Evolutionary conservation across 2,888 invertebrate genomes (phyloP).

Genomic region (Tetanocera ferruginea): DNA sequence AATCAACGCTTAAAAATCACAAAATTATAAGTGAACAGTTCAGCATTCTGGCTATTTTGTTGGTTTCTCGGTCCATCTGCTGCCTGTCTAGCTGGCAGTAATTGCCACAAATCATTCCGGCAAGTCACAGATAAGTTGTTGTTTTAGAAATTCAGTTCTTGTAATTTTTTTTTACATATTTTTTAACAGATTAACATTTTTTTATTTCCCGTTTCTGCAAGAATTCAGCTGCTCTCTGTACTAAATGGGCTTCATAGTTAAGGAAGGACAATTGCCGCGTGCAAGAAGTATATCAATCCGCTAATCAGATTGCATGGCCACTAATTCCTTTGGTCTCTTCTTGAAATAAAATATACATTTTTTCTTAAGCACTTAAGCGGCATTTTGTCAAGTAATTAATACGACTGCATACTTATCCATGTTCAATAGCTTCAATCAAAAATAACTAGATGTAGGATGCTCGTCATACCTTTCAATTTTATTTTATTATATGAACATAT

Average conservation of each 20-base stretch:
- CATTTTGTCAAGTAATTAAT: slow-evolving; percentile 29
- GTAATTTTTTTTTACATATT: neutral
- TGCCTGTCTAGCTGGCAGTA: slow-evolving; percentile 23
- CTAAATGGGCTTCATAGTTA: neutral
- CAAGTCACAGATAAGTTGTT: slow-evolving; percentile 20
- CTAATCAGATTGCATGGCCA: slow-evolving; percentile 48
- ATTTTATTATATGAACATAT: too few species aligned
- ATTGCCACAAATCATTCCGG: slow-evolving; percentile 36
- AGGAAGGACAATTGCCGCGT: slow-evolving; percentile 31
- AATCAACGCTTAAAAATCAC: slow-evolving; percentile 34
- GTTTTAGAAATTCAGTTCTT: neutral
- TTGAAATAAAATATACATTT: too few species aligned
- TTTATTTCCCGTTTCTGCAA: too few species aligned
- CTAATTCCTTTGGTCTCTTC: slow-evolving; percentile 38
- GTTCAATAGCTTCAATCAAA: neutral
- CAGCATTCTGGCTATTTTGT: neutral
- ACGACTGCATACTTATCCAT: neutral
- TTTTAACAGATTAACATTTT: neutral
- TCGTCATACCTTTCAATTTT: neutral
- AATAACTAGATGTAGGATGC: neutral
- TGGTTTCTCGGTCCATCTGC: neutral
- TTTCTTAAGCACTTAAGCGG: neutral
- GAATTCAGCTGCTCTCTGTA: neutral
- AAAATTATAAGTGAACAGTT: slow-evolving; percentile 27
- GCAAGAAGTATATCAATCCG: slow-evolving; percentile 49